Evolutionary conservation across 30 jellyfish, hydroid and myxozoan species (phyloP).

Genomic region (Pelagia noctiluca): DNA sequence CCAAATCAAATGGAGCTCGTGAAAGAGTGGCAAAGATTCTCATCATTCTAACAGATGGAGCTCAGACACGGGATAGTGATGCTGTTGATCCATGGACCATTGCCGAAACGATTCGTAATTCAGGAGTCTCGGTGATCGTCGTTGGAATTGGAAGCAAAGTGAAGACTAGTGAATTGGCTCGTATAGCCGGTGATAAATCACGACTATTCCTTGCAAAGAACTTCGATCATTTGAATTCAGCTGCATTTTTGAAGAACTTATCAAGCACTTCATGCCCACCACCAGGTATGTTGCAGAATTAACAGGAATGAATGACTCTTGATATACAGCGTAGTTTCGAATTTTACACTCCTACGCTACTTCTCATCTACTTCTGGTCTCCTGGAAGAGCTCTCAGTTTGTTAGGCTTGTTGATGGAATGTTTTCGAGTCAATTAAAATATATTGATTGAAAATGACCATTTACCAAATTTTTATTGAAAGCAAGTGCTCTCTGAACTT

Average conservation of each 20-base stretch:
- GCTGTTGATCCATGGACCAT: conserved; percentile 84
- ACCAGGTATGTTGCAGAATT: no score
- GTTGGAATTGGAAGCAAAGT: conserved; percentile 86
- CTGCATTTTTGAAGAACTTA: conserved; percentile 43
- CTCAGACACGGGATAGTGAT: conserved; percentile 83
- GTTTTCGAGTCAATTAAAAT: no score
- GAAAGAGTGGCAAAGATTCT: conserved; percentile 64
- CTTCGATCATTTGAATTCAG: conserved; percentile 45
- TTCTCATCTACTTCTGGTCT: no score
- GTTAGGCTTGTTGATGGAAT: no score
- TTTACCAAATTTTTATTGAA: no score
- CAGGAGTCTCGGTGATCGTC: conserved; percentile 61
- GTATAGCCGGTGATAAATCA: conserved; percentile 66
- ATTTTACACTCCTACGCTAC: no score
- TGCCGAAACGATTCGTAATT: conserved; percentile 72
- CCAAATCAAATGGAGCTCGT: conserved; percentile 64
- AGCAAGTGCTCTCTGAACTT: no score
- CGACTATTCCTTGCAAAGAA: conserved; percentile 63
- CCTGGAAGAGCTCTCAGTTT: no score
- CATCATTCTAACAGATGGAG: conserved; percentile 86
- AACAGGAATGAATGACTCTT: no score
- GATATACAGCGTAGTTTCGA: no score
- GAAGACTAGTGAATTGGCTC: conserved; percentile 68
- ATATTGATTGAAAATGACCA: no score
- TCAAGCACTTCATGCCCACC: conserved; percentile 19